Base-by-base conservation (phyloP, 2,888 invertebrate species). In the Tubulanus polymorphus region DNA sequence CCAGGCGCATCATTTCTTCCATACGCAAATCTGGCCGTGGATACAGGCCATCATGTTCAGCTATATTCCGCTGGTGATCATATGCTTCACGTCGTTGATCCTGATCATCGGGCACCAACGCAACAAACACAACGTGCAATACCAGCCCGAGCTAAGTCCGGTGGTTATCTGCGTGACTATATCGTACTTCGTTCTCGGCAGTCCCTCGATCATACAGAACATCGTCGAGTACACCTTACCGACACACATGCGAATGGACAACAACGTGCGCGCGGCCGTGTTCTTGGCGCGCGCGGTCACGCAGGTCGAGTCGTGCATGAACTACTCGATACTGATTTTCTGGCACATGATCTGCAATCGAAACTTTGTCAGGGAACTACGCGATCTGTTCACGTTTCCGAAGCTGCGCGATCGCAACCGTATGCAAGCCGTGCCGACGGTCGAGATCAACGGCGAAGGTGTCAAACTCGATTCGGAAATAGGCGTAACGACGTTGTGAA, bases 11-110 rank as follows among this genome's bases (percentile, higher is more conserved):
- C 59, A 66, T 37, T 70, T 71, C 54, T 62, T 73, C 37, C 68
- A 72, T 54, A 67, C 69, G 18, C 51, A 65, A 12, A 67, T 71
- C 28, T 74, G 74, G 74, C 73, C 73, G 3, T 72, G 71, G 72
- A 64, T 72, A 49, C 68, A 73, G 5, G 70, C 71, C 12, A 65
- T 67, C 41, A 65, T 71, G 30, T 71, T 70, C 60, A 64, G 66
- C 32, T 73, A 69, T 59, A 63, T 74, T 37, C 73, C 74, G 8
- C 51, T 73, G 25, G 50, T 66, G 6, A 51, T 71, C 15, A 62
- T 73, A n/a, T 59, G 72, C 10, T 55, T 63, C 23, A 64, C 71
- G 47, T 63, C 63, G 32, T 49, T 67, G 23, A 41, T 67, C 35
- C 62, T 70, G 25, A 51, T 65, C 3, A 52, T 61, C 29, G 68